Evolutionary conservation across 1,140 invertebrate species (phyloP).

Genomic region (Cryptotermes secundus): DNA sequence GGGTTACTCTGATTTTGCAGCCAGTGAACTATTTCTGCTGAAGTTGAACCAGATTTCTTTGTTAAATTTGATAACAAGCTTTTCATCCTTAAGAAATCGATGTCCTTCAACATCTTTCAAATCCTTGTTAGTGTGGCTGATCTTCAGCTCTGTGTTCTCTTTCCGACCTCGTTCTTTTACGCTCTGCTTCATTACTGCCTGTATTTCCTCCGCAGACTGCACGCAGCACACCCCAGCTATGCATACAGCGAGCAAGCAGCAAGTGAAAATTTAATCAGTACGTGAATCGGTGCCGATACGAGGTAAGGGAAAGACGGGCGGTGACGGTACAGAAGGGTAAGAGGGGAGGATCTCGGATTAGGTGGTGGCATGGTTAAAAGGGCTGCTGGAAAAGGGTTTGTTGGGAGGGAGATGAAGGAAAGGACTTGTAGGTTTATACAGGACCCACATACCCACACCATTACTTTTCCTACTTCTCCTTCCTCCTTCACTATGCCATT

Average conservation of each 20-base stretch:
- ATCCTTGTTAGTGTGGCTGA: not conserved
- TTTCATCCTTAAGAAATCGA: not conserved
- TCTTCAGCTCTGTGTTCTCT: not conserved
- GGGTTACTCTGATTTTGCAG: too few species aligned
- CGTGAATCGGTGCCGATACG: constrained; percentile 21
- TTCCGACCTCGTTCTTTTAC: not conserved
- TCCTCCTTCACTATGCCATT: not conserved
- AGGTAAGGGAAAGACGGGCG: constrained; percentile 2
- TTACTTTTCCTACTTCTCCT: not conserved
- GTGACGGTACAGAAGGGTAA: not conserved
- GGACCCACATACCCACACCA: not conserved
- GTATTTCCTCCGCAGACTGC: not conserved
- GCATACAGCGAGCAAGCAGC: not conserved
- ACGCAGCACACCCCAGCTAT: not conserved
- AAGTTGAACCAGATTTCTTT: too few species aligned
- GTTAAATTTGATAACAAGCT: too few species aligned
- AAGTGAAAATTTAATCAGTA: constrained; percentile 30
- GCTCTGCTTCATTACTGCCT: not conserved
- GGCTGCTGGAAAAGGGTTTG: constrained; percentile 2
- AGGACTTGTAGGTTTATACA: not conserved
- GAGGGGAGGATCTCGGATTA: constrained; percentile 11
- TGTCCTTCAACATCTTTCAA: not conserved
- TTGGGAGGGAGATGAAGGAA: not conserved
- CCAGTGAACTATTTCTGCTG: too few species aligned
- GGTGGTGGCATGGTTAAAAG: not conserved